A percentile compares a stretch with the other conserved stretches of the same genome.
Conservation (phyloP, 2,888 invertebrate species). For the Hypena proboscidalis region DNA sequence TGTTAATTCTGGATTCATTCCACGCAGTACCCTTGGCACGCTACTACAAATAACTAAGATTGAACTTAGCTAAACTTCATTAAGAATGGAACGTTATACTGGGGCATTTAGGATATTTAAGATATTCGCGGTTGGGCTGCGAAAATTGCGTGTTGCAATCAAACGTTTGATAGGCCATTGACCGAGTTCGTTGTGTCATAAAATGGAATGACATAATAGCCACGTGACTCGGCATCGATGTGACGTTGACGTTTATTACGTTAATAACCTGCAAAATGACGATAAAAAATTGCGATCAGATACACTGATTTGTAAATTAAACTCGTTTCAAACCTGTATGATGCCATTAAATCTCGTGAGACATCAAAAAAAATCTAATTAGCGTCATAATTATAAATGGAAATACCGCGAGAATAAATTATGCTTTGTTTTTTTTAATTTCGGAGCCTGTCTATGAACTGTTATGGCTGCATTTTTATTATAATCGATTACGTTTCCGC, state of each 20-base stretch:
- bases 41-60: conserved; percentile 57
- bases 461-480: conserved; percentile 40
- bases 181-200: conserved; percentile 52
- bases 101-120: conserved; percentile 45
- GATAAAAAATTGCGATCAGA: conserved; percentile 12
- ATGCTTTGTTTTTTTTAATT: conserved; percentile 43
- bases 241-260: conserved; percentile 41
- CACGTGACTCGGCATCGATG: conserved; percentile 37
- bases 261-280: conserved; percentile 24
- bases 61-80: conserved; percentile 57
- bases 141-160: conserved; percentile 50
- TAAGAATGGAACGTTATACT: conserved; percentile 54
- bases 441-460: conserved; percentile 29
- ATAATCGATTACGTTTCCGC: conserved; percentile 45
- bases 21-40: conserved; percentile 52
- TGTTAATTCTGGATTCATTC: conserved; percentile 59
- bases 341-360: conserved; percentile 9
- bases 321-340: conserved; percentile 1
- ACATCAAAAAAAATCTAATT: conserved; percentile 31
- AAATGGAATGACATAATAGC: conserved; percentile 53
- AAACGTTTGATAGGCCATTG: conserved; percentile 55
- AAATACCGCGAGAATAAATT: conserved; percentile 36
- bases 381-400: conserved; percentile 32
- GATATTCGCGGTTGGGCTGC: conserved; percentile 40
- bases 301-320: conserved; percentile 6